A percentile compares a stretch with the other conserved stretches of the same genome.
These are phyloP conservation scores for Bhutanitis thaidina DNA, from an alignment of 2,888 invertebrate genomes.

Conservation along the genomic window DNA sequence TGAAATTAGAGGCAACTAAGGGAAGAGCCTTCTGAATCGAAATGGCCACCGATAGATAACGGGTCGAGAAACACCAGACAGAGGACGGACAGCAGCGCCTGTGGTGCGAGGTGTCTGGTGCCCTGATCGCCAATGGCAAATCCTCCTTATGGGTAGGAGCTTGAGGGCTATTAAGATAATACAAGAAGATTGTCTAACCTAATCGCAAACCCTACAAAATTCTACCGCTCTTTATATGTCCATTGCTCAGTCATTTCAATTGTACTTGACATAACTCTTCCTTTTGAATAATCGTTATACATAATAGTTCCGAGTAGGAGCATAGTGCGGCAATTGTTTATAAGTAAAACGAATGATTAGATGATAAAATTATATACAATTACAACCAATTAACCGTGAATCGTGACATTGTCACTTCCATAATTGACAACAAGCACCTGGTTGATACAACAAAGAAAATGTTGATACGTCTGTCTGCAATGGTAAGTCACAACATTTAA, in stretches of 20 bases:
- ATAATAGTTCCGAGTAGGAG: no score
- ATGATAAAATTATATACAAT: not conserved
- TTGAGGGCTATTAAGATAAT: no score
- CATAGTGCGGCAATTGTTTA: not conserved
- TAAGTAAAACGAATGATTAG: not conserved
- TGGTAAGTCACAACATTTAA: no score
- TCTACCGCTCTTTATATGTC: not conserved
- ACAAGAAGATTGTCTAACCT: not conserved
- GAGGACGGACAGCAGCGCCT: no score
- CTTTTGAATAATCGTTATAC: not conserved
- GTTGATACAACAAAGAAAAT: not conserved
- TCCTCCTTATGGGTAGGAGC: no score
- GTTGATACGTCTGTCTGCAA: not conserved
- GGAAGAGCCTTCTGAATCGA: no score
- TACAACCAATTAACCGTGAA: not conserved
- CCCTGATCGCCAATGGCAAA: no score
- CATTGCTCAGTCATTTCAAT: not conserved
- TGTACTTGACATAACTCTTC: not conserved
- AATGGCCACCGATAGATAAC: no score
- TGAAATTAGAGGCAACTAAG: no score
- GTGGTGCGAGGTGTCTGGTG: no score
- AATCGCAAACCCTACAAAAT: not conserved
- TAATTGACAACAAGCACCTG: not conserved
- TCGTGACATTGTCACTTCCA: not conserved
- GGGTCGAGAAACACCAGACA: no score